phyloP scores from a whole-genome alignment of 2,888 invertebrate species.

The Ganaspis brasiliensis region DNA sequence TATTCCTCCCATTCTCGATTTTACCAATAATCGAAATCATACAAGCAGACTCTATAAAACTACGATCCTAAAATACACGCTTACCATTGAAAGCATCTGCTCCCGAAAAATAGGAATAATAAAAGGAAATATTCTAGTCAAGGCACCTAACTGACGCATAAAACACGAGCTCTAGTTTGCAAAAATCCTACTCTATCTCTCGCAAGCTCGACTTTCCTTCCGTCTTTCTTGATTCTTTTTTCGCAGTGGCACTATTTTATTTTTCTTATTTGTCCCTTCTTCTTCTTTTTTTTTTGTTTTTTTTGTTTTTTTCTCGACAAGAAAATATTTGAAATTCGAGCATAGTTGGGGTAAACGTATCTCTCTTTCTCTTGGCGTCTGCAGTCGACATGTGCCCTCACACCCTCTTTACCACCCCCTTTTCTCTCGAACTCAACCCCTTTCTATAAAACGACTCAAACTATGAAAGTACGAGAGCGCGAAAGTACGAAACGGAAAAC shows the following conservation, averaged over 20 bases:
- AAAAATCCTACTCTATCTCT: constrained; percentile 18
- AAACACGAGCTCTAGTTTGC: constrained; percentile 43
- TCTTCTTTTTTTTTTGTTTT: constrained; percentile 19
- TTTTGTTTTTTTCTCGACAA: constrained; percentile 3
- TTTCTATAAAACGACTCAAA: constrained; percentile 46
- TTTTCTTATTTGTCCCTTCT: constrained; percentile 25
- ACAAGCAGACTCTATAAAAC: constrained; percentile 39
- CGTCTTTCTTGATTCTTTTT: constrained; percentile 20
- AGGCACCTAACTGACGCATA: constrained; percentile 42
- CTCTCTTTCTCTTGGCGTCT: constrained; percentile 48
- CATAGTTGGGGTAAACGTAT: constrained; percentile 32
- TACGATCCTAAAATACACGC: constrained; percentile 42
- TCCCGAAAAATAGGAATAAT: constrained; percentile 26
- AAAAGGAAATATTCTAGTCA: constrained; percentile 44
- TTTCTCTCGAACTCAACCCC: constrained; percentile 16
- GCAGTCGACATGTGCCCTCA: constrained; percentile 40
- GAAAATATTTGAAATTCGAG: constrained; percentile 47
- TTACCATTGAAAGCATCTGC: constrained; percentile 46
- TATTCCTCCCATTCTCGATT: constrained; percentile 9
- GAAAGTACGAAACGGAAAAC: constrained; percentile 62
- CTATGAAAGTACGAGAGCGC: constrained; percentile 49
- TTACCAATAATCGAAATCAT: constrained; percentile 47
- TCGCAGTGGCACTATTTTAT: background rate
- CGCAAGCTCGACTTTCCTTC: constrained; percentile 46
- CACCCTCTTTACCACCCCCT: constrained; percentile 17